Evolutionary conservation across 2,797 vertebrate species (phyloP), one percentile per base, ranked within the genome.

Genomic region (Cephalopachus bancanus): DNA sequence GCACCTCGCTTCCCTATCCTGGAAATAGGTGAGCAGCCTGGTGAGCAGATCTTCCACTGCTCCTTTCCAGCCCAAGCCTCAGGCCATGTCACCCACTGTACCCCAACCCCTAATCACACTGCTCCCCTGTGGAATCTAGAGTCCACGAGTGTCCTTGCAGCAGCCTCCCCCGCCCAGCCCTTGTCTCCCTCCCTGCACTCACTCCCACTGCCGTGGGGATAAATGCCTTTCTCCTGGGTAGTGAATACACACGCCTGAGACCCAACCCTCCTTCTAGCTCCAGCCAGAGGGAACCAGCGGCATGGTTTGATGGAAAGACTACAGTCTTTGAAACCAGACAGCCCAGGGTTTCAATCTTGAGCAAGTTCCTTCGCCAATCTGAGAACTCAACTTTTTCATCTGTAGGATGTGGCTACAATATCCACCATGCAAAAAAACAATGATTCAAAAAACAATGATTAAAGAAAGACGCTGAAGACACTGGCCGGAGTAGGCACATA

Each of bases 121-220:
- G 9, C 62, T n/a, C 69, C 67, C 19, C 28, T 7, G 1, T 19
- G 89, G 57, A 44, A 44, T 26, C 65, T 49, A 57, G 59, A 67
- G 75, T 33, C 75, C 10, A 17, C 0, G 20, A 69, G 24, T 37
- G 75, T 44, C 2, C 64, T 33, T 5, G 8, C 26, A 33, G 26
- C 65, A 65, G 83, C n/a, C 55, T 24, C 15, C 7, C 7, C 16
- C 5, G 1, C 20, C 6, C 67, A 69, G 37, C n/a, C 60, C 55
- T 53, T 24, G 6, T 30, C 76, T 87, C 69, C 44, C 26, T 51
- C 12, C 59, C n/a, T 60, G 51, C 44, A 10, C 26, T 55, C 30
- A 22, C 10, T 16, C 15, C 10, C 28, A 24, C 20, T 7, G 22
- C 53, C 11, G 1, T 37, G 20, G 0, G 0, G 16, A 17, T 28